Base-by-base conservation (phyloP, 2,888 invertebrate genomes). In the Cyclophora albipunctata region DNA sequence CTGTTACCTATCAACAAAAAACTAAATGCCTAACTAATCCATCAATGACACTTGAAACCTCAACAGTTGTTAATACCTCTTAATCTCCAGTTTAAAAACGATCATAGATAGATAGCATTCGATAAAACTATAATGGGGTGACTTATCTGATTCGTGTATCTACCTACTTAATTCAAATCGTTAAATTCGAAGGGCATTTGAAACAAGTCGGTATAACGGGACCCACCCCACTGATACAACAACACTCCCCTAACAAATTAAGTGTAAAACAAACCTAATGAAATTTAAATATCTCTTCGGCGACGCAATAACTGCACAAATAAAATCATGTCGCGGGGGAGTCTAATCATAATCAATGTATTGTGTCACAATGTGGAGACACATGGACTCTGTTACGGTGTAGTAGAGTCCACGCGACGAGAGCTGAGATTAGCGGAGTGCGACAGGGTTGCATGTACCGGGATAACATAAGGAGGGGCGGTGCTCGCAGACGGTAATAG, bases 211-310 rank as follows among this genome's bases (percentile, higher is more conserved):
- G 63, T 67, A 78, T 78, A 80, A 77, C 71, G 62, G 69, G 63
- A 73, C 80, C 84, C 84, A 80, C 85, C 85, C 86, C 75, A 68
- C 63, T 76, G 62, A 81, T 81, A 75, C 70, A 71, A 52, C 45
- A 56, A 69, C 73, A 75, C 74, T 70, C 85, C 86, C 86, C 82
- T 84, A 83, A 75, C 85, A 88, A 88, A 87, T 88, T 87, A 88
- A 88, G 86, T 88, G 88, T 87, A 88, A 88, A 88, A 88, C 87
- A 88, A 88, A 87, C 87, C 88, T 85, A 88, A 88, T 87, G 86
- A 85, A 87, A 88, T 88, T 87, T 87, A 87, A 87, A 88, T 87
- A 87, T 87, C 85, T 86, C 81, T 77, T 79, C 78, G 77, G 72
- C 81, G 77, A 78, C 81, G 81, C 79, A 84, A 86, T 88, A 87